phyloP scores from a whole-genome alignment of 2,113 vertebrate genomes.

The Garra rufa region DNA sequence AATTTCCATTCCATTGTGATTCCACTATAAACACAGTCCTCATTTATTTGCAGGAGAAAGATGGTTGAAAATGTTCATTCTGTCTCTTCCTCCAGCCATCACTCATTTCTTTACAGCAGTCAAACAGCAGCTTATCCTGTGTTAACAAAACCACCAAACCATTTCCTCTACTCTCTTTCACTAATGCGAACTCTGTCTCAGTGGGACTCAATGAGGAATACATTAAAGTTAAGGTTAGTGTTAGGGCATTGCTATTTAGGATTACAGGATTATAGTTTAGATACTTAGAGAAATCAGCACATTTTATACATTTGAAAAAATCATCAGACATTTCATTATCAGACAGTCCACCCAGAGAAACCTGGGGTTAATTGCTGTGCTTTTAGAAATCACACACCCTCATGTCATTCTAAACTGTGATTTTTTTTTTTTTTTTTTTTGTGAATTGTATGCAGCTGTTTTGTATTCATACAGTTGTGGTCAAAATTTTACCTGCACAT shows the following conservation, averaged over 20 bases:
- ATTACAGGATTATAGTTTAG: slow-evolving; percentile 27
- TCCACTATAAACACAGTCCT: slow-evolving; percentile 16
- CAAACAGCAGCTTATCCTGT: neutral
- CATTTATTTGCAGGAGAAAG: slow-evolving; percentile 46
- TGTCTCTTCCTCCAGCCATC: slow-evolving; percentile 35
- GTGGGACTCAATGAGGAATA: neutral
- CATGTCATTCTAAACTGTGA: neutral
- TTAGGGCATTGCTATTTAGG: neutral
- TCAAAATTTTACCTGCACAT: too few species aligned
- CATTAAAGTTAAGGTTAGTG: slow-evolving; percentile 2
- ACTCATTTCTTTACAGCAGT: slow-evolving; percentile 8
- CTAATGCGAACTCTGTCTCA: neutral
- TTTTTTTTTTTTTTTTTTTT: neutral
- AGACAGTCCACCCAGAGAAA: neutral
- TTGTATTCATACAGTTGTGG: neutral
- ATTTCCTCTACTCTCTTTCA: neutral
- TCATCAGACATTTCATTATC: neutral
- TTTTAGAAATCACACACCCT: neutral
- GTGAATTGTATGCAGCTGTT: neutral
- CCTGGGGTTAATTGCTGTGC: slow-evolving; percentile 1
- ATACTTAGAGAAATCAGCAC: neutral
- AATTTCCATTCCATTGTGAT: slow-evolving; percentile 24
- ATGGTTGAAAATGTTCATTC: slow-evolving; percentile 15
- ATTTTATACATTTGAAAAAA: neutral
- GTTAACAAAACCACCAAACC: slow-evolving; percentile 1